phyloP scores from a whole-genome alignment of 2,888 invertebrate genomes.

The Aspidapion aeneum region DNA sequence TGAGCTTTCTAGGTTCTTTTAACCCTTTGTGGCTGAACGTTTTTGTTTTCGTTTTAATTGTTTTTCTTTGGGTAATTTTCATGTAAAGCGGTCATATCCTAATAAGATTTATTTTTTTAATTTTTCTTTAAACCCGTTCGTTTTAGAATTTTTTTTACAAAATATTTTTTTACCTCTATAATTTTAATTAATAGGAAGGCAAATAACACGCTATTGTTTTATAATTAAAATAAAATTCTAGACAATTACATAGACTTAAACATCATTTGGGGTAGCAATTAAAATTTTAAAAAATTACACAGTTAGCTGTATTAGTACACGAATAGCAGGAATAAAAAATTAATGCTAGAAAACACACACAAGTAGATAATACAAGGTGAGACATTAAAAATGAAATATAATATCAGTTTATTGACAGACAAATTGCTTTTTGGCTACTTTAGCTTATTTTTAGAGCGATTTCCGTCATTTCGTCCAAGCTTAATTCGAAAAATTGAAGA shows the following conservation, averaged over 20 bases:
- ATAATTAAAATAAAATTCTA: background rate
- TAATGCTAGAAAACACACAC: no score
- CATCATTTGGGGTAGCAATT: background rate
- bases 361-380: no score
- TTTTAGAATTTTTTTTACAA: background rate
- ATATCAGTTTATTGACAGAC: no score
- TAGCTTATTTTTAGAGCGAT: no score
- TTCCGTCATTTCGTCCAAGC: no score
- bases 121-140: background rate
- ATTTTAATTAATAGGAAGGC: background rate
- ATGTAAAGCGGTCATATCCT: background rate
- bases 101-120: background rate
- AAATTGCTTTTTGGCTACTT: no score
- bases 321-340: no score
- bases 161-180: background rate
- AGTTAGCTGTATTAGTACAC: no score
- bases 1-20: background rate
- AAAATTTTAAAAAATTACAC: no score
- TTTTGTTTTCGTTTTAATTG: slow-evolving; percentile 16
- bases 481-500: no score
- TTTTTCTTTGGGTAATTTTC: slow-evolving; percentile 2
- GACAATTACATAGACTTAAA: background rate
- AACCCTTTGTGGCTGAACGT: slow-evolving; percentile 19
- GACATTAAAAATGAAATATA: no score
- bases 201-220: background rate